Evolutionary conservation across 2,888 invertebrate species (phyloP).

Genomic region (Chrysodeixis includens): DNA sequence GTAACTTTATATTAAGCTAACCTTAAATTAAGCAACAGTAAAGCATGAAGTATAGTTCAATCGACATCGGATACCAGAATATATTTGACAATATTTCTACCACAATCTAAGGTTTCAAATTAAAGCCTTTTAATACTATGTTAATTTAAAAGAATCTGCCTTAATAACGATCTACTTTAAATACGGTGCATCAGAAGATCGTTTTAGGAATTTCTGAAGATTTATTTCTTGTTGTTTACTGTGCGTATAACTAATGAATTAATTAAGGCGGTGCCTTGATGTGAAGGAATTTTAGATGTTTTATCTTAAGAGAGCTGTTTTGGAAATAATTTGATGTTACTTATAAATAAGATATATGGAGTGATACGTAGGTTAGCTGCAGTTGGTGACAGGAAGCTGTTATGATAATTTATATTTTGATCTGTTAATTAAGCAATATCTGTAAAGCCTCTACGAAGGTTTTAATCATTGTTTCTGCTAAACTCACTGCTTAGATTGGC

Average conservation of each 20-base stretch:
- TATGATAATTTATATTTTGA: no score
- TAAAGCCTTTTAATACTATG: not conserved
- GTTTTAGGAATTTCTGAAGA: conserved; percentile 23
- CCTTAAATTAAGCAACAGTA: no score
- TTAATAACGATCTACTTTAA: conserved; percentile 15
- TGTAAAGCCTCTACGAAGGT: no score
- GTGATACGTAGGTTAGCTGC: not conserved
- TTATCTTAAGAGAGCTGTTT: conserved; percentile 16
- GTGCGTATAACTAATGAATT: conserved; percentile 30
- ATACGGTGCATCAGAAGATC: conserved; percentile 6
- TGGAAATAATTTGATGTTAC: conserved; percentile 2
- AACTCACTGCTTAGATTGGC: no score
- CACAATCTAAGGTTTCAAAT: not conserved
- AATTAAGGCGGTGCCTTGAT: conserved; percentile 33
- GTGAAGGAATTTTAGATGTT: conserved; percentile 30
- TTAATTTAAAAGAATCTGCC: not conserved
- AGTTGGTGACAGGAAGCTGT: not conserved
- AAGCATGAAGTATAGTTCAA: no score
- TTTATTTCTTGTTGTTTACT: conserved; percentile 25
- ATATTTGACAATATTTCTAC: no score
- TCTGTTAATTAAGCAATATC: no score
- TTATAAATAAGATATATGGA: not conserved
- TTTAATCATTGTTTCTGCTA: no score
- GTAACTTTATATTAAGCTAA: no score
- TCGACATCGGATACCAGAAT: no score